phyloP scores from a whole-genome alignment of 1,140 invertebrate genomes.

The Drosophila punjabiensis region DNA sequence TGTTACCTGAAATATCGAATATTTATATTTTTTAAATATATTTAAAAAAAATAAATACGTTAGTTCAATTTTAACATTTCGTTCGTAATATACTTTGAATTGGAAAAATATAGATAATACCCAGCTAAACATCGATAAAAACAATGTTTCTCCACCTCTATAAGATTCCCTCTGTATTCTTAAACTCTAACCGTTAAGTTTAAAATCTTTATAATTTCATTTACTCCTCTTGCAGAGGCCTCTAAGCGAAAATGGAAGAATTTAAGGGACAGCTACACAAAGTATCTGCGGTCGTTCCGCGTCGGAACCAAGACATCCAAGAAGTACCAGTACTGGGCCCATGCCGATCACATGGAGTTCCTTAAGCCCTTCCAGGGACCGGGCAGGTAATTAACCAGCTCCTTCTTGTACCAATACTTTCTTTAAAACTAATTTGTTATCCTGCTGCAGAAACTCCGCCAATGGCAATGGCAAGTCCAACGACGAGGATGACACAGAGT shows the following conservation, averaged over 20 bases:
- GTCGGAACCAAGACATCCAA: conserved; percentile 84
- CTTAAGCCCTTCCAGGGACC: conserved; percentile 82
- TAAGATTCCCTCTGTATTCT: too few species aligned
- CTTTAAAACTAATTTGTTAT: not conserved
- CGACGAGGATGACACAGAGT: conserved; percentile 81
- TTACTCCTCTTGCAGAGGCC: conserved; percentile 63
- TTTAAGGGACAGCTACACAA: conserved; percentile 83
- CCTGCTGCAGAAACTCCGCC: conserved; percentile 52
- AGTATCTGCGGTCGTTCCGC: conserved; percentile 83
- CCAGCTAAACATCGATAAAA: too few species aligned
- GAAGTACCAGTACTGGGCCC: conserved; percentile 84
- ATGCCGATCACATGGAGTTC: conserved; percentile 84
- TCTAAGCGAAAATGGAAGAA: conserved; percentile 85
- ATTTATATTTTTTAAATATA: too few species aligned
- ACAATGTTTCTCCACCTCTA: too few species aligned
- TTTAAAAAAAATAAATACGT: too few species aligned
- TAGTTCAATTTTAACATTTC: too few species aligned
- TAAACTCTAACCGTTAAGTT: too few species aligned
- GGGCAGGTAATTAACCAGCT: conserved; percentile 60
- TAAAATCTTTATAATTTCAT: not conserved
- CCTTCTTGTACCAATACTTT: not conserved
- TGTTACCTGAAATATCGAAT: too few species aligned
- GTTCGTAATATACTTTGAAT: too few species aligned
- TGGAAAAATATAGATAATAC: too few species aligned
- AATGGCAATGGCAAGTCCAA: conserved; percentile 75